Conservation (phyloP, 2,888 invertebrate species). For the Erebia epiphron region DNA sequence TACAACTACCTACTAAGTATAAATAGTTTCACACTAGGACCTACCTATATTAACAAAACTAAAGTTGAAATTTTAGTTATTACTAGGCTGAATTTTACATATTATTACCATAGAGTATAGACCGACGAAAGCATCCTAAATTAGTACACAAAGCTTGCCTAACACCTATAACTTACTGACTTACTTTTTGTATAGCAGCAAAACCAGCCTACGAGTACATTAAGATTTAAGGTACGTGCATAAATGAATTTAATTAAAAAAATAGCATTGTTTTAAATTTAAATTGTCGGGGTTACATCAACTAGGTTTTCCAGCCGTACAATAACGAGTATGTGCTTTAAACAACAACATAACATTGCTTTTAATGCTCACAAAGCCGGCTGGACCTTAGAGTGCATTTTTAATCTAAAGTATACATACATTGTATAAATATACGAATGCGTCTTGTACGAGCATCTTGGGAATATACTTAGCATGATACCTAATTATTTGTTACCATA, state of each 20-base stretch:
- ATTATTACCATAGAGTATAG: too few species aligned
- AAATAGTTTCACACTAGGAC: too few species aligned
- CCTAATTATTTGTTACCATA: neutral
- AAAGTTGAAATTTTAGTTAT: too few species aligned
- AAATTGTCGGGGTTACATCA: neutral
- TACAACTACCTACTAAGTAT: neutral
- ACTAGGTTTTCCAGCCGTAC: neutral
- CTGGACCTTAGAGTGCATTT: neutral
- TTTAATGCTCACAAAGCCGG: neutral
- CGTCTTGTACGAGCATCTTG: neutral
- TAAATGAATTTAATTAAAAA: neutral
- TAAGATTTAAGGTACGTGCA: neutral
- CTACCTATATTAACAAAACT: too few species aligned
- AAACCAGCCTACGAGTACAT: too few species aligned
- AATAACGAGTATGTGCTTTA: neutral
- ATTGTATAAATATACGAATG: slow-evolving; percentile 4
- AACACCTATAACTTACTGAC: too few species aligned
- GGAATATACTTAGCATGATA: neutral
- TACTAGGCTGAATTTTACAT: neutral
- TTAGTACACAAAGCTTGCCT: neutral
- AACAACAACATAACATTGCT: neutral
- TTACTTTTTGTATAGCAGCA: neutral
- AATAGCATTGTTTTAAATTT: too few species aligned
- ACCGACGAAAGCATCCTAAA: neutral
- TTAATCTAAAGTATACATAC: neutral